These are phyloP conservation scores for Andrena fulva DNA, from an alignment of 2,888 invertebrate genomes.

Conservation along the genomic window DNA sequence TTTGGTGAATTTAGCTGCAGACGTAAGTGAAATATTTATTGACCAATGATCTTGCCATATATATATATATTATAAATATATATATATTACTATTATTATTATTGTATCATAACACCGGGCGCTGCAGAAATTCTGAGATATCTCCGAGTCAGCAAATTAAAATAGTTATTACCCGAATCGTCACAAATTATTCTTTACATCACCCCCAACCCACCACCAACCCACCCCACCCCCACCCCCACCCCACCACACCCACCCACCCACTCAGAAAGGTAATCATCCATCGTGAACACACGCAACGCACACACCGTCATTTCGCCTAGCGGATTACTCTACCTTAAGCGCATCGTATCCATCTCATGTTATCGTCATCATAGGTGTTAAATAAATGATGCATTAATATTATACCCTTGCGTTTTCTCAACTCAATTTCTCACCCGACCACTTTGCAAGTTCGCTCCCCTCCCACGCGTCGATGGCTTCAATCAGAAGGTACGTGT, in stretches of 20 bases:
- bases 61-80: slow-evolving; percentile 60
- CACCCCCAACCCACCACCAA: slow-evolving; percentile 1
- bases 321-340: slow-evolving; percentile 65
- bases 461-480: neutral
- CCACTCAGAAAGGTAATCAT: slow-evolving; percentile 17
- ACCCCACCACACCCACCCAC: slow-evolving; percentile 28
- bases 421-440: slow-evolving; percentile 17
- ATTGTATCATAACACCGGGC: slow-evolving; percentile 75
- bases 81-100: slow-evolving; percentile 72
- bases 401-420: slow-evolving; percentile 51
- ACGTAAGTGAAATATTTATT: slow-evolving; percentile 80
- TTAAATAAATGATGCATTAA: slow-evolving; percentile 77
- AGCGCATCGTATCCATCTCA: slow-evolving; percentile 70
- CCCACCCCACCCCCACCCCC: neutral
- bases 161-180: slow-evolving; percentile 70
- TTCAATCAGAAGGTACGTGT: neutral
- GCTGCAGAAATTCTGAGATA: slow-evolving; percentile 67
- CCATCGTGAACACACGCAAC: slow-evolving; percentile 28
- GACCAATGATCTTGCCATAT: slow-evolving; percentile 82
- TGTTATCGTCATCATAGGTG: slow-evolving; percentile 76
- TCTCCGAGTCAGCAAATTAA: slow-evolving; percentile 70
- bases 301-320: slow-evolving; percentile 47
- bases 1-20: slow-evolving; percentile 72
- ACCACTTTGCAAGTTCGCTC: neutral
- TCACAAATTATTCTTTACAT: slow-evolving; percentile 67